Percentiles rank a stretch among this genome's conserved stretches.
Evolutionary conservation across 2,888 invertebrate species (phyloP).

Genomic region (Rugalucina vietnamica): DNA sequence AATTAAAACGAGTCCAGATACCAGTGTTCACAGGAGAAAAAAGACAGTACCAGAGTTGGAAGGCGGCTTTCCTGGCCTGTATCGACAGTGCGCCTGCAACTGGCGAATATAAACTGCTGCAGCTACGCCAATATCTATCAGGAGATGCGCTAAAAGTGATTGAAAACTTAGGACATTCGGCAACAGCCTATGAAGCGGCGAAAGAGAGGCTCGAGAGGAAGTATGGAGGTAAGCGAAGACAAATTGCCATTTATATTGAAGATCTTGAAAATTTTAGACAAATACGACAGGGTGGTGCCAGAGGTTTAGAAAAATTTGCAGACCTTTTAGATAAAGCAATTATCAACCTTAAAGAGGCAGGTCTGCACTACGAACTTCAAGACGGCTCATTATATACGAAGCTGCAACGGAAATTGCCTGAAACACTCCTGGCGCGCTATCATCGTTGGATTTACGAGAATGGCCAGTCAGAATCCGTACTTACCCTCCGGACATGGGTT

Average conservation of each 20-base stretch:
- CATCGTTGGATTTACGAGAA: conserved; percentile 43
- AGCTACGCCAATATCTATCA: conserved; percentile 50
- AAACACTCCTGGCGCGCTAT: conserved; percentile 30
- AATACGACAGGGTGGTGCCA: not conserved
- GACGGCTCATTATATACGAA: conserved; percentile 28
- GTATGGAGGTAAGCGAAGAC: not conserved
- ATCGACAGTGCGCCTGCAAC: conserved; percentile 54
- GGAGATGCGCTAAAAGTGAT: conserved; percentile 41
- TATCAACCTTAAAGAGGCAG: conserved; percentile 31
- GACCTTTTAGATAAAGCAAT: conserved; percentile 36
- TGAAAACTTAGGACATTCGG: conserved; percentile 47
- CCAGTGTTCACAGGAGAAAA: conserved; percentile 53
- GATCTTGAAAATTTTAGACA: not conserved
- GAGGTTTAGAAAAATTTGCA: not conserved
- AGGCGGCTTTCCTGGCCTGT: conserved; percentile 43
- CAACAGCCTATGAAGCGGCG: conserved; percentile 22
- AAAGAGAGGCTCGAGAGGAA: not conserved
- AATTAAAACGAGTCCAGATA: conserved; percentile 44
- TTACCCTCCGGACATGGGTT: conserved; percentile 13
- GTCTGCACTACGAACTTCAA: not conserved
- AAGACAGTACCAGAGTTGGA: conserved; percentile 43
- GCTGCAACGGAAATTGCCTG: conserved; percentile 31
- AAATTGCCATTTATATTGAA: not conserved
- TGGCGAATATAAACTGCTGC: conserved; percentile 51
- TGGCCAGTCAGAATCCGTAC: conserved; percentile 15